Evolutionary conservation across 2,113 vertebrate species (phyloP), one percentile per base, ranked within the genome.

Genomic region (Anolis carolinensis): DNA sequence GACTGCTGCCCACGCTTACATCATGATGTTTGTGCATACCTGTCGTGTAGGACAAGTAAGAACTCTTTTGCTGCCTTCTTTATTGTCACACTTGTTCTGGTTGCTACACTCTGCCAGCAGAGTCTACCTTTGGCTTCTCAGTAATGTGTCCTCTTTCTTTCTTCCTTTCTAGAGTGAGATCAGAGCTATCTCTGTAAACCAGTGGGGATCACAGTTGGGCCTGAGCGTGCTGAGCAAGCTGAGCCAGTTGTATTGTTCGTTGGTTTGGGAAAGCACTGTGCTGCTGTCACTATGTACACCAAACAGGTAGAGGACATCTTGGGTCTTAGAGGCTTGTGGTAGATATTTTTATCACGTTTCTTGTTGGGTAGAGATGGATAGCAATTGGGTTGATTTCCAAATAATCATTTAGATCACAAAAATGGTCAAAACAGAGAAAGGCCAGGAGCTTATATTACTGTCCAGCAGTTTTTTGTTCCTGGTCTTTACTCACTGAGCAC

Each of bases 21-120:
- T 99, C 95, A 98, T 99, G 94, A 98, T 99, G 98, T 99, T 99
- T 83, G 98, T 99, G 76, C 98, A 99, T 91, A 99, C 98, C 34
- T 99, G 98, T 93, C 95, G 98, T 85, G 98, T 98, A 8, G 98
- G 98, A 91, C 98, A 99, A 97, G 98, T 98, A 95, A 86, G 79
- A 74, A 21, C n/a, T 52, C 16, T 39, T 32, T 30, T 70, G 30
- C 55, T n/a, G 13, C 76, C 62, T 34, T 78, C 39, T 32, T n/a
- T 50, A 23, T 50, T 52, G 27, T n/a, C 25, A 30, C 20, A 11
- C 11, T 6, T 6, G 62, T 25, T 30, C 77, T 36, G 55, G 25
- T n/a, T 21, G 55, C 21, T 27, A 11, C 13, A 30, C 34, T n/a
- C 20, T 52, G 2, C 32, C 36, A 73, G 27, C 30, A 76, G 32